Conservation (phyloP, 2,797 vertebrate species). For the Ceryle rudis region DNA sequence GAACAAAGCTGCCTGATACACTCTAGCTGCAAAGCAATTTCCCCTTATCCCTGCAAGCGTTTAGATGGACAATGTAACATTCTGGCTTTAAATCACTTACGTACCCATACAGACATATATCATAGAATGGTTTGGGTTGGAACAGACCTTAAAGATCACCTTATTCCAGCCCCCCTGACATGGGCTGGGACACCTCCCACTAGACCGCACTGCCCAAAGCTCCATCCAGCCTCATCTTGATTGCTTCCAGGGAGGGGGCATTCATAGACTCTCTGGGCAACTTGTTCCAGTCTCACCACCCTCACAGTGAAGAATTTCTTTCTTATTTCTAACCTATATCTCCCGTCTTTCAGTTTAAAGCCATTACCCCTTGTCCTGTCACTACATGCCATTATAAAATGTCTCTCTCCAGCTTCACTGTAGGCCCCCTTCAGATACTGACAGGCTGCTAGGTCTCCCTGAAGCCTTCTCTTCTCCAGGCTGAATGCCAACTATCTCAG, state of each 20-base stretch:
- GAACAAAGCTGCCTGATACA: background rate
- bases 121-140: background rate
- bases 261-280: background rate
- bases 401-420: no score
- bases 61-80: background rate
- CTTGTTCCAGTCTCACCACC: background rate
- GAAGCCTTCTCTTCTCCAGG: background rate
- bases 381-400: background rate
- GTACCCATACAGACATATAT: background rate
- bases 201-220: background rate
- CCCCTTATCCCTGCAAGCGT: background rate
- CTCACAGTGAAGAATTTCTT: background rate
- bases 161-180: no score
- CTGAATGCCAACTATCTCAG: background rate
- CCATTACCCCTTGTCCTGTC: background rate
- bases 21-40: background rate
- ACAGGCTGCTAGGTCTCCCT: no score
- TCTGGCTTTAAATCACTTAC: background rate
- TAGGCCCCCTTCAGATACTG: background rate
- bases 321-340: background rate
- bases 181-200: background rate
- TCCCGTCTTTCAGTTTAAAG: background rate
- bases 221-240: background rate
- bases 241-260: no score
- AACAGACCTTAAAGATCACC: no score